phyloP scores from a whole-genome alignment of 1,140 invertebrate species.

The Oryctes rhinoceros region DNA sequence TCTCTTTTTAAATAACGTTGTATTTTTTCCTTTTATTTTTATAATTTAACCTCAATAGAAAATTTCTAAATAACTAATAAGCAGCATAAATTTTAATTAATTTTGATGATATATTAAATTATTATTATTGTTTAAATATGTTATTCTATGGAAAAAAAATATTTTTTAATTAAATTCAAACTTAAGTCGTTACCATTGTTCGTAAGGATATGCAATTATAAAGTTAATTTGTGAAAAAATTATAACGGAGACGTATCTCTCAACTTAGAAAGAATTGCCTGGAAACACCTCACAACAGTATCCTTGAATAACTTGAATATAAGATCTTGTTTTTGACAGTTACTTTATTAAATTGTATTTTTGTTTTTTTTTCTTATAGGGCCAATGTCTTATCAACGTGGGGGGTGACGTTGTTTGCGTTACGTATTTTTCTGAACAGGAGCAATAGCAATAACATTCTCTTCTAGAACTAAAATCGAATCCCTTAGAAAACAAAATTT shows the following conservation, averaged over 20 bases:
- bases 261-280: no score
- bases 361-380: slow-evolving; percentile 66
- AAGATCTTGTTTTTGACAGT: not conserved
- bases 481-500: no score
- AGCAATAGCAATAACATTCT: slow-evolving; percentile 32
- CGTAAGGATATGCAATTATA: not conserved
- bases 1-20: no score
- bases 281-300: not conserved
- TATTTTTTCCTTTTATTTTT: no score
- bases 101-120: no score
- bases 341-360: not conserved
- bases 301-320: not conserved
- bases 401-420: slow-evolving; percentile 91
- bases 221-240: no score
- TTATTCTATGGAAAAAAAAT: not conserved
- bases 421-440: slow-evolving; percentile 58
- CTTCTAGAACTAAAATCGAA: no score
- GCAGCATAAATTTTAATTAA: no score
- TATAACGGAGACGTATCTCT: no score
- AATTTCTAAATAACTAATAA: no score
- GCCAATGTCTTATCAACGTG: slow-evolving; percentile 95
- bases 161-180: not conserved
- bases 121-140: not conserved
- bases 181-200: not conserved
- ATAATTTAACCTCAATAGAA: no score